These are phyloP conservation scores for Leptinotarsa haldemani DNA, from an alignment of 2,888 invertebrate species.

Conservation along the genomic window DNA sequence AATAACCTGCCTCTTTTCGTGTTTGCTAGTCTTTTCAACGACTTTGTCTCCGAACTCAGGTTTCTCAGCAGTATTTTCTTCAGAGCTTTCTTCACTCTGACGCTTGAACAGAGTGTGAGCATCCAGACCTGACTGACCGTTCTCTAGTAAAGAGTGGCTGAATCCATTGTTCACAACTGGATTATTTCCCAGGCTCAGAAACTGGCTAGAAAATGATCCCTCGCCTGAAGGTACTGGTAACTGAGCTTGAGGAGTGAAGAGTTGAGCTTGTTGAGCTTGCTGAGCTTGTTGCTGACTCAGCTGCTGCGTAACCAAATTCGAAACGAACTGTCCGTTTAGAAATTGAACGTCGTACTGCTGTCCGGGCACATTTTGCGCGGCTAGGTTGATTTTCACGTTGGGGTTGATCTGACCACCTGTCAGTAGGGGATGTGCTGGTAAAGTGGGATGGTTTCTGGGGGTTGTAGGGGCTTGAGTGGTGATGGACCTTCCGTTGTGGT, in stretches of 20 bases:
- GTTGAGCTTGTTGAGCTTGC: constrained; percentile 25
- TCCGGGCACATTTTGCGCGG: constrained; percentile 51
- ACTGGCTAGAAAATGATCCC: constrained; percentile 45
- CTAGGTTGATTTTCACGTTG: constrained; percentile 69
- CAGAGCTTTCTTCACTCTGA: constrained; percentile 43
- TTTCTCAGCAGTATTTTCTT: constrained; percentile 31
- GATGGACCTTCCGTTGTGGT: constrained; percentile 76
- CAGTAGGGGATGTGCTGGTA: constrained; percentile 68
- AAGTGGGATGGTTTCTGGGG: constrained; percentile 68
- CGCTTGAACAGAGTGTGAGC: constrained; percentile 70
- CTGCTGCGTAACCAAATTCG: constrained; percentile 57
- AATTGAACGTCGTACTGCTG: constrained; percentile 68
- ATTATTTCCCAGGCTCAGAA: constrained; percentile 58
- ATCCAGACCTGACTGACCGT: constrained; percentile 63
- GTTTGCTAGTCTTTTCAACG: constrained; percentile 20
- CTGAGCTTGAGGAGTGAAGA: neutral
- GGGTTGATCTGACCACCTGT: constrained; percentile 76
- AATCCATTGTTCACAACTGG: constrained; percentile 69
- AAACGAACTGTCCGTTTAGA: constrained; percentile 74
- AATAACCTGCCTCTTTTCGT: constrained; percentile 75
- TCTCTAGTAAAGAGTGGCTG: constrained; percentile 68
- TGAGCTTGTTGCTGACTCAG: constrained; percentile 40
- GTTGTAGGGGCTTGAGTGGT: constrained; percentile 72
- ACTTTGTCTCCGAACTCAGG: constrained; percentile 36
- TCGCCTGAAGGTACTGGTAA: constrained; percentile 22